These are phyloP conservation scores for Palythoa grandiflora DNA, from an alignment of 92 coral and sea anemone species.

Conservation along the genomic window DNA sequence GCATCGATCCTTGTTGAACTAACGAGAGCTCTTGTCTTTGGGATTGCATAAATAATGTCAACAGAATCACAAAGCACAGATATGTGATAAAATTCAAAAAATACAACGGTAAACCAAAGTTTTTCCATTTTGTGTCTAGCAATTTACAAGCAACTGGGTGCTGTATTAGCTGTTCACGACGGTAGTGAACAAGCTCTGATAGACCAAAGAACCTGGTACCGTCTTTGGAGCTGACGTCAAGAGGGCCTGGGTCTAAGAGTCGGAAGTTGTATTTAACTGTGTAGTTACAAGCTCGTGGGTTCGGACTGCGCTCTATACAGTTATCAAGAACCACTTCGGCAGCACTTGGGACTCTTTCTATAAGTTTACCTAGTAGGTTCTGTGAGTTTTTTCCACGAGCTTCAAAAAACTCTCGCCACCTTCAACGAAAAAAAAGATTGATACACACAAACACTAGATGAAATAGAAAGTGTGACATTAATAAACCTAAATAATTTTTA, in stretches of 20 bases:
- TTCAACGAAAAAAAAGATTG: background rate
- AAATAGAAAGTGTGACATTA: background rate
- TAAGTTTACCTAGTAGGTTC: constrained; percentile 73
- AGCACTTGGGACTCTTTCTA: constrained; percentile 75
- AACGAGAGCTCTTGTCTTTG: constrained; percentile 52
- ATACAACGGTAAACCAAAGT: constrained; percentile 73
- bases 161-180: constrained; percentile 69
- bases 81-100: constrained; percentile 66
- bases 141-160: constrained; percentile 79
- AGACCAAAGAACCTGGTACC: constrained; percentile 73
- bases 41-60: constrained; percentile 72
- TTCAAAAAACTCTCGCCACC: constrained; percentile 42
- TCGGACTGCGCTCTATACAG: constrained; percentile 70
- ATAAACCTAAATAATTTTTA: background rate
- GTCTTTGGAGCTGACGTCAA: constrained; percentile 47
- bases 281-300: constrained; percentile 51
- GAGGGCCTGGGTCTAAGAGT: constrained; percentile 89
- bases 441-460: background rate
- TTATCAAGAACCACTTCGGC: constrained; percentile 78
- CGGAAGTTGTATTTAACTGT: constrained; percentile 76
- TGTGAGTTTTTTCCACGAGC: constrained; percentile 14
- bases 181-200: constrained; percentile 57
- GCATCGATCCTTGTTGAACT: background rate
- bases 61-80: constrained; percentile 54
- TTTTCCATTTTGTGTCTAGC: constrained; percentile 75